Evolutionary conservation across 2,797 vertebrate species (phyloP), one percentile per base, ranked within the genome.

Genomic region (Rhinichthys osculus): DNA sequence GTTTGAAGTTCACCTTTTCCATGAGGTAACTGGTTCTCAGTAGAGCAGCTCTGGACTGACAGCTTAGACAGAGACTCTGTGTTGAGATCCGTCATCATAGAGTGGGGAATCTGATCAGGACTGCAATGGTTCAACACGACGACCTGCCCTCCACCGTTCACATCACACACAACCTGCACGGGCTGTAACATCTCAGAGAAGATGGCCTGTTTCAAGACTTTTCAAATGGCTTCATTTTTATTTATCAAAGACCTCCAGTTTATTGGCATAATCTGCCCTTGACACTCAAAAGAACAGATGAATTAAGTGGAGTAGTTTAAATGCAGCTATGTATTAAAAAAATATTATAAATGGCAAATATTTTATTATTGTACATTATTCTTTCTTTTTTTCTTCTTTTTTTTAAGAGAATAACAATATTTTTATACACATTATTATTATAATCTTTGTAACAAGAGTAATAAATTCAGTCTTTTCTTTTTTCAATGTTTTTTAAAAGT

Each of bases 151-250:
- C 80, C 88, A 52, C 67, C 85, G 44, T 74, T 87, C 33, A 89
- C 71, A 70, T 88, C 81, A 88, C 87, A 88, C 78, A 92, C 23
- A 78, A 92, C 77, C 93, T 94, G 73, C 42, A 84, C 30, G 17
- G 64, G 54, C 52, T 57, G n/a, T 67, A 21, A 69, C 66, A 82
- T 38, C 38, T 83, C 23, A 59, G 33, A 69, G 40, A 40, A 72
- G 21, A 54, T 13, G 9, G 14, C n/a, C n/a, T 7, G n/a, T 21
- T 44, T 62, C 4, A 79, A 44, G 14, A 66, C 8, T 42, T 79
- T 16, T 50, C 14, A 50, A 66, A 78, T 17, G 40, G 11, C 17
- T 66, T 64, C 7, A 27, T 27, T n/a, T 77, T 57, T n/a, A 38
- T 35, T 33, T 9, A 30, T 27, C 54, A 38, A 23, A 44, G 5